Percentiles rank a stretch among this genome's conserved stretches.
phyloP scores from a whole-genome alignment of 1,140 invertebrate genomes.

The Sitobion miscanthi region DNA sequence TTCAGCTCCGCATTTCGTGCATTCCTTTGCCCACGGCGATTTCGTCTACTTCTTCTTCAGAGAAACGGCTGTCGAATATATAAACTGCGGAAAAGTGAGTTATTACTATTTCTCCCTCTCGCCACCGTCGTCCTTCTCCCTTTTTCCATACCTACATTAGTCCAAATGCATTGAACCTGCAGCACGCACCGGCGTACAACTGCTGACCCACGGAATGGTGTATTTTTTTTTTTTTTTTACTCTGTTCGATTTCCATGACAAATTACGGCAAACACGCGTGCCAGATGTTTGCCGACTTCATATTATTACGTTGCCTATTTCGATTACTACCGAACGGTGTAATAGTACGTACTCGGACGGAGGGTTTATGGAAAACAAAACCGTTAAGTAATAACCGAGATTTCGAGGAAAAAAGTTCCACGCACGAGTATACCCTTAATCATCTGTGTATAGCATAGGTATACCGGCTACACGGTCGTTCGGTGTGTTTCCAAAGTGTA shows the following conservation, averaged over 20 bases:
- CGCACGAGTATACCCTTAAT: neutral
- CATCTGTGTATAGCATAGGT: neutral
- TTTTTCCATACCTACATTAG: slow-evolving; percentile 19
- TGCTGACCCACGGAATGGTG: slow-evolving; percentile 44
- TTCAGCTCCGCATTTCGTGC: slow-evolving; percentile 91
- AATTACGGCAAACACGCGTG: slow-evolving; percentile 28
- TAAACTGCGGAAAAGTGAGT: slow-evolving; percentile 91
- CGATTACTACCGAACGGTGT: neutral
- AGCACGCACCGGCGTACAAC: neutral
- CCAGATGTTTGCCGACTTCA: slow-evolving; percentile 46
- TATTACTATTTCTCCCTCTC: slow-evolving; percentile 49
- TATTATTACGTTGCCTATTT: neutral
- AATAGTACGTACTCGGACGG: neutral
- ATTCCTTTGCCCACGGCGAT: slow-evolving; percentile 87
- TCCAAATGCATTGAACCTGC: neutral
- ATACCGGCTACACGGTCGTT: neutral
- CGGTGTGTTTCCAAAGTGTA: neutral
- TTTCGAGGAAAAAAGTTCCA: neutral
- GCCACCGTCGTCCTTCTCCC: neutral
- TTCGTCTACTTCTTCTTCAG: slow-evolving; percentile 98
- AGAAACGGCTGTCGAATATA: slow-evolving; percentile 93
- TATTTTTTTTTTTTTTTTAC: neutral
- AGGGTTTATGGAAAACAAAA: neutral
- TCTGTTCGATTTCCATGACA: slow-evolving; percentile 29
- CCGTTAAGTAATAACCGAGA: neutral